Evolutionary conservation across 2,797 vertebrate species (phyloP), one percentile per base, ranked within the genome.

Genomic region (Bucorvus abyssinicus): DNA sequence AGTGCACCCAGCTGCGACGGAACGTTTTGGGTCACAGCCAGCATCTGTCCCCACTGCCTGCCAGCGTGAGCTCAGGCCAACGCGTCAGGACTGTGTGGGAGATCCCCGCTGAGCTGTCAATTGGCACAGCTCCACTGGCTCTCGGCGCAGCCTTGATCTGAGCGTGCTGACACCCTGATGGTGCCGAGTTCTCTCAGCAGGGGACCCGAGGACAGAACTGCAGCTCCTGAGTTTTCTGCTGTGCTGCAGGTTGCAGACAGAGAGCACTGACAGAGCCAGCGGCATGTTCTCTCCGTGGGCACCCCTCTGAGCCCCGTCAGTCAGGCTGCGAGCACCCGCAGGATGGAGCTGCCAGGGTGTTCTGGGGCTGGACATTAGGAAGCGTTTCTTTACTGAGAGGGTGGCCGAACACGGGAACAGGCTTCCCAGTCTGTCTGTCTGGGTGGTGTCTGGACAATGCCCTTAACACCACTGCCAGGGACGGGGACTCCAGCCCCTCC

Each of bases 211-310:
- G 55, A 77, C 70, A 61, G 29, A 40, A n/a, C 7, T 55, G 30
- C 6, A 59, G 40, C n/a, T 76, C 14, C 14, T 4, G 10, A 19
- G 13, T 42, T 70, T 68, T 56, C 24, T 44, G 49, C 53, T 81
- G 71, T 45, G 77, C 76, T 60, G 45, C 34, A 36, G 55, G 23
- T 19, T 49, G 36, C 30, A 87, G 44, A 45, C 57, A 71, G 60
- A n/a, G 50, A n/a, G 17, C n/a, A 18, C 36, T 30, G 19, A 36
- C 42, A n/a, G 10, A 77, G 49, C 40, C 36, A 60, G 3, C 27
- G 32, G 73, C 34, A 13, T 0, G 0, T 40, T 55, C 44, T 57
- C 8, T 3, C 18, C 11, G 16, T 13, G 36, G 55, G 20, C 60
- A 8, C 21, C 22, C 20, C n/a, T 23, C 26, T 32, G 34, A 12